Evolutionary conservation across 2,113 vertebrate species (phyloP).

Genomic region (Tor tambroides): DNA sequence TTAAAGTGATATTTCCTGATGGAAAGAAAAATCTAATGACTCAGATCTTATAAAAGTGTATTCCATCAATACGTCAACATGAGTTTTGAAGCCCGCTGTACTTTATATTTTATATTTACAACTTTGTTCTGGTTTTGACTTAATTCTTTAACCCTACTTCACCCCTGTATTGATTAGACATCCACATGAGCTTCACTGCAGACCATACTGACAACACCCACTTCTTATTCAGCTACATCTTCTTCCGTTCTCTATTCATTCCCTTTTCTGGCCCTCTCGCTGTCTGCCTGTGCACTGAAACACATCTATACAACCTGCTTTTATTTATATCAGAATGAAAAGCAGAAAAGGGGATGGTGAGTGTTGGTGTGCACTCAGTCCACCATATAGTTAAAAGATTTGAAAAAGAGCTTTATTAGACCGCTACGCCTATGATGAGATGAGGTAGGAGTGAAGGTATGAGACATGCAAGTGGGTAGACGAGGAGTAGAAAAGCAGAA

Average conservation of each 20-base stretch:
- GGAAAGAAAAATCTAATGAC: background rate
- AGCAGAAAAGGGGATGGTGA: background rate
- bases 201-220: background rate
- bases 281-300: slow-evolving; percentile 28
- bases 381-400: background rate
- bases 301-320: slow-evolving; percentile 32
- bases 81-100: background rate
- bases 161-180: background rate
- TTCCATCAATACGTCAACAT: background rate
- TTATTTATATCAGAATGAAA: slow-evolving; percentile 41
- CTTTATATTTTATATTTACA: background rate
- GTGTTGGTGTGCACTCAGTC: background rate
- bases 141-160: background rate
- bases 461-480: background rate
- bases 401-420: slow-evolving; percentile 3
- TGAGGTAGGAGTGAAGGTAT: background rate
- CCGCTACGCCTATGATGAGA: background rate
- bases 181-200: background rate
- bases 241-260: slow-evolving; percentile 13
- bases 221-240: background rate
- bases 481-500: background rate
- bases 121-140: slow-evolving; percentile 13
- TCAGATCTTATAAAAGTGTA: background rate
- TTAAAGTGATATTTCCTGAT: background rate
- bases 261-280: background rate